Evolutionary conservation across 2,888 invertebrate genomes (phyloP), one percentile per base, ranked within the genome.

Genomic region (Noctua janthina): DNA sequence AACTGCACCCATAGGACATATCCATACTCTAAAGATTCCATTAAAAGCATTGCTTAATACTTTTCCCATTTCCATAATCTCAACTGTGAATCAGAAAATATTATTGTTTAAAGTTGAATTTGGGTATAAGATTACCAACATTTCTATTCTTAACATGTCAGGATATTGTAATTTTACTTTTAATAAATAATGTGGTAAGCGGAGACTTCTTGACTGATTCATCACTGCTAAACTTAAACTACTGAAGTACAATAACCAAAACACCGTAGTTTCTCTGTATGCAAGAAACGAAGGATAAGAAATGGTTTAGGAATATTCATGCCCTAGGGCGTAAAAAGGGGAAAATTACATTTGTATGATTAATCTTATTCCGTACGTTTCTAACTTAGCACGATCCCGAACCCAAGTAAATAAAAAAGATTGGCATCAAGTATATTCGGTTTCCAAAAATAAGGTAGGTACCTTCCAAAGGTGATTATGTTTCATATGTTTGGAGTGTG

Each of bases 11-110:
- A 75, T 66, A 3, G 92, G 92, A 82, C 88, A 94, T 68, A 89
- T 75, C 92, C 93, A 94, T 67, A 94, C 86, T 82, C 92, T 88
- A 81, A 92, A 95, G 68, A 95, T 93, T 8, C 92, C 92, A 23
- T 93, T 85, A 81, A 90, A 93, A 79, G 81, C 79, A 6, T 74
- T 81, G 17, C 92, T 90, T 72, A 82, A 88, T 71, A 81, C 59
- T 86, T 85, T 94, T 13, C 83, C 93, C 90, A 90, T 87, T 87
- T 89, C 90, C 93, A 92, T 97, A 29, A 93, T 79, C 43, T 92
- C 91, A 80, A 88, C 95, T 95, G 86, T 76, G 35, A 39, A 82
- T 29, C 4, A 70, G 15, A 71, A 68, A 46, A 56, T 56, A 56
- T 56, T 10, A 54, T 54, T 54, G 7, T 54, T 54, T 20, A 20